Percentiles rank a stretch among this genome's conserved stretches.
These are phyloP conservation scores for Pseudorhombus dupliciocellatus DNA, from an alignment of 2,113 vertebrate species.

Conservation along the genomic window DNA sequence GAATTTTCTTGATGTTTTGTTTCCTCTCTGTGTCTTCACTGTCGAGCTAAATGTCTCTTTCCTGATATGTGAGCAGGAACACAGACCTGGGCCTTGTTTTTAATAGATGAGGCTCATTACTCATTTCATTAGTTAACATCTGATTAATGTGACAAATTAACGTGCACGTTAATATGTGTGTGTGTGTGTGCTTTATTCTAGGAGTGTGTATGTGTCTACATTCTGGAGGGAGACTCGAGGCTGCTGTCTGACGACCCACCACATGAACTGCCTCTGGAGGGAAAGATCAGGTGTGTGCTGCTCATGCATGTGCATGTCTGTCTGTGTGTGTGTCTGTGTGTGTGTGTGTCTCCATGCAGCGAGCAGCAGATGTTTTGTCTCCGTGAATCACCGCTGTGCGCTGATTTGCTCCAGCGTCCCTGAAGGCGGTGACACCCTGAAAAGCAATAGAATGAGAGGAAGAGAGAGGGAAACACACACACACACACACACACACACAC, in stretches of 20 bases:
- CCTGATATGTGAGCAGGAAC: conserved; percentile 19
- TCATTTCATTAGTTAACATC: conserved; percentile 39
- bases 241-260: conserved; percentile 87
- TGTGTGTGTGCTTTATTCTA: conserved; percentile 61
- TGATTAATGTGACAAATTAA: conserved; percentile 39
- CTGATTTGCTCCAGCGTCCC: conserved; percentile 32
- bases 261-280: conserved; percentile 87
- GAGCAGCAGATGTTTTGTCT: conserved; percentile 26
- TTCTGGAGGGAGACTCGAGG: conserved; percentile 84
- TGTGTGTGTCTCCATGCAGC: conserved; percentile 7
- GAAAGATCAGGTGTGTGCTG: conserved; percentile 81
- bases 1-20: conserved; percentile 38
- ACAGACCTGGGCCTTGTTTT: conserved; percentile 13
- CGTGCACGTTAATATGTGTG: conserved; percentile 16
- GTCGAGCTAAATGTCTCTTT: background rate
- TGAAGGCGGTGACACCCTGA: conserved; percentile 13
- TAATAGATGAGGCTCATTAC: conserved; percentile 37
- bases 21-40: conserved; percentile 28
- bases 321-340: conserved; percentile 23
- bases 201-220: conserved; percentile 90
- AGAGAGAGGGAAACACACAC: background rate
- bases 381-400: conserved; percentile 20
- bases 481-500: background rate
- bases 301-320: conserved; percentile 38
- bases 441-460: conserved; percentile 16